Conservation (phyloP, 2,888 invertebrate genomes). For the Folsomia manolachei region DNA sequence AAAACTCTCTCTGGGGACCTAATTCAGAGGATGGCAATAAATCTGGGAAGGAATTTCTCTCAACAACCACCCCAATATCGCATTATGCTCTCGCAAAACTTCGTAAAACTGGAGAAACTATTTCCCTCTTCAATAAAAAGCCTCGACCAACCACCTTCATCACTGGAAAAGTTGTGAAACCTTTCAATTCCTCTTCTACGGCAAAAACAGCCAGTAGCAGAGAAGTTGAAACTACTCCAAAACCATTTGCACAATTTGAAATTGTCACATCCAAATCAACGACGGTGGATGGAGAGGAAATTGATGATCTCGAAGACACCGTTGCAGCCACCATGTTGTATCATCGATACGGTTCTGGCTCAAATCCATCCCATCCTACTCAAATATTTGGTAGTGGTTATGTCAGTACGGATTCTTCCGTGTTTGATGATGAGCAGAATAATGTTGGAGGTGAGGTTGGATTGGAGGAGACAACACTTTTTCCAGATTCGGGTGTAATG, state of each 20-base stretch:
- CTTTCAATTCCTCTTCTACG: slow-evolving; percentile 24
- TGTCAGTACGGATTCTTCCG: slow-evolving; percentile 17
- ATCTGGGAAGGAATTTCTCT: neutral
- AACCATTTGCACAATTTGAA: slow-evolving; percentile 21
- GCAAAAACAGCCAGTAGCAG: slow-evolving; percentile 17
- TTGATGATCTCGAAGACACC: neutral
- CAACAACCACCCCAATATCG: slow-evolving; percentile 18
- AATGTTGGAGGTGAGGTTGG: slow-evolving; percentile 34
- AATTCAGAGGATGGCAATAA: slow-evolving; percentile 16
- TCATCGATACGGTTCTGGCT: neutral
- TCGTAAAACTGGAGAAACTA: slow-evolving; percentile 7
- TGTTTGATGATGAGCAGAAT: slow-evolving; percentile 37
- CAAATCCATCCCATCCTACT: neutral
- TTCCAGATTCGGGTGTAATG: neutral
- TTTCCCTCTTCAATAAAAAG: slow-evolving; percentile 5
- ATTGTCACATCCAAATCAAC: slow-evolving; percentile 23
- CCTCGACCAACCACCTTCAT: neutral
- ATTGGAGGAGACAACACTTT: slow-evolving; percentile 12
- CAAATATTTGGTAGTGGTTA: neutral
- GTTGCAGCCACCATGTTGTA: neutral
- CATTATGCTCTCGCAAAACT: neutral
- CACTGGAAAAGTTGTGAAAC: slow-evolving; percentile 8
- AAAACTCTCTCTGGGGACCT: slow-evolving; percentile 33
- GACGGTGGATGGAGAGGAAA: slow-evolving; percentile 4
- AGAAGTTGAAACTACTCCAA: neutral